A percentile compares a stretch with the other conserved stretches of the same genome.
Evolutionary conservation across 2,113 vertebrate genomes (phyloP).

Genomic region (Chloroceryle aenea): DNA sequence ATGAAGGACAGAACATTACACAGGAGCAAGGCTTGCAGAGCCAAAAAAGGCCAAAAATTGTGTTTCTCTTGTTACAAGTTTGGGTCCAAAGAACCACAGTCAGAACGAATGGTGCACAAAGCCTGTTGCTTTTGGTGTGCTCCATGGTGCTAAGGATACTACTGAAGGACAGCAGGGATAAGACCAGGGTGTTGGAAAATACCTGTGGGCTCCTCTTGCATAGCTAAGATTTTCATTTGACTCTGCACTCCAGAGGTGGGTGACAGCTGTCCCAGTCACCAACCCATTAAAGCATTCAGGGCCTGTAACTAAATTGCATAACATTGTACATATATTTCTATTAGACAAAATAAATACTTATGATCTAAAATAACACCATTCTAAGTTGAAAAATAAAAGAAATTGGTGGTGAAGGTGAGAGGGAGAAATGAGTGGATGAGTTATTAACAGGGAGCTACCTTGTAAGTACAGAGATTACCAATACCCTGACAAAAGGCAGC

Average conservation of each 20-base stretch:
- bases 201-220: not conserved
- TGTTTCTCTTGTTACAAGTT: not conserved
- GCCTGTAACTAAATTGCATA: not conserved
- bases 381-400: not conserved
- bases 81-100: not conserved
- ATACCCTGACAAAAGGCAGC: not conserved
- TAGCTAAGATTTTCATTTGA: not conserved
- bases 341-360: not conserved
- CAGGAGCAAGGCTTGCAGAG: not conserved
- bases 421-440: not conserved
- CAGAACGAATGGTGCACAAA: not conserved
- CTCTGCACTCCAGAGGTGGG: not conserved
- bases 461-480: slow-evolving; percentile 29
- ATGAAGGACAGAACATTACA: not conserved
- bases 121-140: not conserved
- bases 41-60: not conserved
- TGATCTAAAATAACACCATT: not conserved
- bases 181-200: not conserved
- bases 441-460: slow-evolving; percentile 31
- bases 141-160: not conserved
- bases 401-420: not conserved
- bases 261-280: not conserved
- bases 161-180: not conserved
- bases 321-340: not conserved
- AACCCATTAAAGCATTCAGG: not conserved